Percentiles rank a stretch among this genome's conserved stretches.
These are phyloP conservation scores for Drosophila ficusphila DNA, from an alignment of 1,140 invertebrate species.

Conservation along the genomic window DNA sequence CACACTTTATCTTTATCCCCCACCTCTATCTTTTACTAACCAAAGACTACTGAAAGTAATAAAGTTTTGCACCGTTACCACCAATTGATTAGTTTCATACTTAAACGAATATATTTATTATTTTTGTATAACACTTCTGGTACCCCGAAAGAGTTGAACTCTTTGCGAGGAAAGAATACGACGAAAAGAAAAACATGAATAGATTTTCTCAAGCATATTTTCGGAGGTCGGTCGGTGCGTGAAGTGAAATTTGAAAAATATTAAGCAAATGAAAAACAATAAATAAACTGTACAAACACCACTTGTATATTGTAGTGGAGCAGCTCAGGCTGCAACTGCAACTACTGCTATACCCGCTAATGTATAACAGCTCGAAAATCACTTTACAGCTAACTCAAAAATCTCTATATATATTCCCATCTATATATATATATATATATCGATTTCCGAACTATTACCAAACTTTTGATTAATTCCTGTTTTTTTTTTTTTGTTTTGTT, in stretches of 20 bases:
- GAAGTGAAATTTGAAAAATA: slow-evolving; percentile 39
- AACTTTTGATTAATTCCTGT: slow-evolving; percentile 12
- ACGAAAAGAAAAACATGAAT: slow-evolving; percentile 72
- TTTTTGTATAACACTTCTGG: slow-evolving; percentile 27
- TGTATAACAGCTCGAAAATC: slow-evolving; percentile 44
- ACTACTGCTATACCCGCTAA: slow-evolving; percentile 26
- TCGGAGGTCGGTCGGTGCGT: slow-evolving; percentile 81
- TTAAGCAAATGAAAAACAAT: background rate
- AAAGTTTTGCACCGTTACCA: slow-evolving; percentile 81
- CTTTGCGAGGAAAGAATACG: slow-evolving; percentile 35
- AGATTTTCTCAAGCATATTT: slow-evolving; percentile 84
- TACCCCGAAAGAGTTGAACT: slow-evolving; percentile 5
- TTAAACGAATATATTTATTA: slow-evolving; percentile 30
- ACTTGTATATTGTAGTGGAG: slow-evolving; percentile 26
- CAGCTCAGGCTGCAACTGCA: slow-evolving; percentile 19
- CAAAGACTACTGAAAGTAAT: slow-evolving; percentile 36
- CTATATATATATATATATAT: slow-evolving; percentile 28
- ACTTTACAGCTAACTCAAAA: slow-evolving; percentile 20
- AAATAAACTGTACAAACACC: slow-evolving; percentile 30
- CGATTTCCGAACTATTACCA: slow-evolving; percentile 14
- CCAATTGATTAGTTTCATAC: slow-evolving; percentile 64
- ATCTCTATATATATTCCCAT: slow-evolving; percentile 10
- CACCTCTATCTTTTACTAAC: slow-evolving; percentile 48
- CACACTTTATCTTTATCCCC: slow-evolving; percentile 18
- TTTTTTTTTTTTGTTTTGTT: slow-evolving; percentile 23